These are phyloP conservation scores for Galago senegalensis DNA, from an alignment of 2,797 vertebrate genomes.

Conservation along the genomic window DNA sequence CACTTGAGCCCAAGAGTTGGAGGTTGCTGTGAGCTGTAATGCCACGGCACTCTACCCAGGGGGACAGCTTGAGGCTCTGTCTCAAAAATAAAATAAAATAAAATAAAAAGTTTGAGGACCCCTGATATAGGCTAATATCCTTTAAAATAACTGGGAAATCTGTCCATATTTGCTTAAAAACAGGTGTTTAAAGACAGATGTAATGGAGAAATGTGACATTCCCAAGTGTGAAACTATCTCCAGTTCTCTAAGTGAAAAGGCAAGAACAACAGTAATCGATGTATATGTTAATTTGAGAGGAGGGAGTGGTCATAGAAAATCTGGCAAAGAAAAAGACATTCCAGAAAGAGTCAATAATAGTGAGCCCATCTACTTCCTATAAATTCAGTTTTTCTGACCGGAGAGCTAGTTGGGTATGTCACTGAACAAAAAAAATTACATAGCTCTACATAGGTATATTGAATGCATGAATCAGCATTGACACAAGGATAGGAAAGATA, in stretches of 20 bases:
- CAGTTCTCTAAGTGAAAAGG: conserved; percentile 12
- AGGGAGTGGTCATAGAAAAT: background rate
- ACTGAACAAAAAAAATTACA: conserved; percentile 31
- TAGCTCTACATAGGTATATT: background rate
- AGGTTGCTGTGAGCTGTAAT: too few relatives aligned
- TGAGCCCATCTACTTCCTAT: background rate
- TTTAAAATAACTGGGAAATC: conserved; percentile 31
- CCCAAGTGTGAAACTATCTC: background rate
- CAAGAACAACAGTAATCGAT: background rate
- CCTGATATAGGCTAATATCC: background rate
- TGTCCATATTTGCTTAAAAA: conserved; percentile 37
- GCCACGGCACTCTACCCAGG: too few relatives aligned
- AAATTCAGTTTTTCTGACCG: background rate
- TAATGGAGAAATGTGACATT: conserved; percentile 48
- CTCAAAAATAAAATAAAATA: too few relatives aligned
- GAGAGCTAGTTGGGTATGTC: background rate
- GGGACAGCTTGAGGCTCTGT: too few relatives aligned
- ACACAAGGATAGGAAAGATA: background rate
- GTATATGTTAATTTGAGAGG: background rate
- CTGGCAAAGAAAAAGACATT: background rate
- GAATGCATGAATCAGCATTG: background rate
- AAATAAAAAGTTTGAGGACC: too few relatives aligned
- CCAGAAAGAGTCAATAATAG: background rate
- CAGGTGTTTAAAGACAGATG: conserved; percentile 18
- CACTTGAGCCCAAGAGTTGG: too few relatives aligned